A percentile compares a stretch with the other conserved stretches of the same genome.
Conservation (phyloP, 2,113 vertebrate genomes). For the Entosphenus tridentatus region DNA sequence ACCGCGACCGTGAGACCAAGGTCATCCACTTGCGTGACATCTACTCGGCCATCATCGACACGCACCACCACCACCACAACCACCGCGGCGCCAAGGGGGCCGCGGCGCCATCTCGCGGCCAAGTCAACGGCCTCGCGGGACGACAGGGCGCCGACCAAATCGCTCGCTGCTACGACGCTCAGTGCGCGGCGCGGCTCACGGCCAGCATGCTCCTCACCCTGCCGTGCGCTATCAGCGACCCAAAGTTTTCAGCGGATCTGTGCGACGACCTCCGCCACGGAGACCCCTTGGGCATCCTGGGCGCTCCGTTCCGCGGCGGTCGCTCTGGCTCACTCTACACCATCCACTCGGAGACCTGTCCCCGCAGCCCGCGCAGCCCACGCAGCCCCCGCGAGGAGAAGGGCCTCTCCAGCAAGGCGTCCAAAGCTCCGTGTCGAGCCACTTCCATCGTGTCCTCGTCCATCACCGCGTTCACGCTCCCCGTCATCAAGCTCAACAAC, state of each 20-base stretch:
- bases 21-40: slow-evolving; percentile 98
- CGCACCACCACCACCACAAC: slow-evolving; percentile 55
- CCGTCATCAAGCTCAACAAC: slow-evolving; percentile 97
- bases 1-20: slow-evolving; percentile 92
- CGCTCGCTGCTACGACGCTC: slow-evolving; percentile 23
- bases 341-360: slow-evolving; percentile 33
- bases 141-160: slow-evolving; percentile 29
- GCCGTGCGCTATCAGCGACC: slow-evolving; percentile 21
- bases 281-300: slow-evolving; percentile 43
- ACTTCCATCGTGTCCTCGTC: slow-evolving; percentile 90
- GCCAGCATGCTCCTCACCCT: slow-evolving; percentile 42
- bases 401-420: slow-evolving; percentile 27
- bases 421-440: slow-evolving; percentile 46
- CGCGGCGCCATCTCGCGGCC: too few relatives aligned
- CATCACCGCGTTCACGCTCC: slow-evolving; percentile 76
- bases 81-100: slow-evolving; percentile 21
- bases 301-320: slow-evolving; percentile 30
- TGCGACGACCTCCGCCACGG: slow-evolving; percentile 14
- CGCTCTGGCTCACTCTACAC: slow-evolving; percentile 34
- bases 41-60: slow-evolving; percentile 93
- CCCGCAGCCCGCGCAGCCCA: slow-evolving; percentile 33
- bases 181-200: slow-evolving; percentile 31
- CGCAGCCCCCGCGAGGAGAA: slow-evolving; percentile 24
- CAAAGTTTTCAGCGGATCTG: slow-evolving; percentile 14
- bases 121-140: too few relatives aligned